These are phyloP conservation scores for Telenomus remus DNA, from an alignment of 1,140 invertebrate genomes.

Conservation along the genomic window DNA sequence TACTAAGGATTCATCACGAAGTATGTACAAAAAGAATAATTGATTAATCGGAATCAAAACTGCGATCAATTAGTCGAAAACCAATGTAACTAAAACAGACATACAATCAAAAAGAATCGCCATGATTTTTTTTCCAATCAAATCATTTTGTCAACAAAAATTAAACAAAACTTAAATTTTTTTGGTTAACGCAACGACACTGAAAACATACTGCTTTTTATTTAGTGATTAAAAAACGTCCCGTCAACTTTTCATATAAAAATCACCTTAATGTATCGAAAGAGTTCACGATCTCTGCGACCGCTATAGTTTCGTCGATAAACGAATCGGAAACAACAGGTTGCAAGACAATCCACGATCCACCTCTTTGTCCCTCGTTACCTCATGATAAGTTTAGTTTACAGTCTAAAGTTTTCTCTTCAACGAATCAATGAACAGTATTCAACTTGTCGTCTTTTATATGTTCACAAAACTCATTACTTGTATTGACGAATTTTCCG, in stretches of 20 bases:
- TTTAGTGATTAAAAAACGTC: constrained; percentile 20
- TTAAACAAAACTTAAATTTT: constrained; percentile 17
- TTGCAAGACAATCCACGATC: constrained; percentile 36
- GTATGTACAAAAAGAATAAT: constrained; percentile 54
- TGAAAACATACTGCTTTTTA: constrained; percentile 31
- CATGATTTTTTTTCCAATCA: not conserved
- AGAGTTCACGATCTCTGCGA: constrained; percentile 11
- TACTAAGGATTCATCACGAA: constrained; percentile 39
- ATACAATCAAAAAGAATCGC: constrained; percentile 1
- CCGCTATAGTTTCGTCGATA: constrained; percentile 17
- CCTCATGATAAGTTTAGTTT: too few species aligned
- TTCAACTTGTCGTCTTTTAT: too few species aligned
- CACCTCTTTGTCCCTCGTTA: too few species aligned
- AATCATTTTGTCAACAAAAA: not conserved
- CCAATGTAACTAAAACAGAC: constrained; percentile 4
- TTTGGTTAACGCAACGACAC: constrained; percentile 48
- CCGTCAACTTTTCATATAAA: constrained; percentile 51
- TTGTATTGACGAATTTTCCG: too few species aligned
- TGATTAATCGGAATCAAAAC: constrained; percentile 34
- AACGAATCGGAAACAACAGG: constrained; percentile 12
- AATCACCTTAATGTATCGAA: constrained; percentile 39
- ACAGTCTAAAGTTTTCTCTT: not conserved
- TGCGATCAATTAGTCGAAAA: constrained; percentile 8
- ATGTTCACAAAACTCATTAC: too few species aligned
- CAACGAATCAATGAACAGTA: not conserved